Base-by-base conservation (phyloP, 1,140 invertebrate species). In the Drosophila santomea region DNA sequence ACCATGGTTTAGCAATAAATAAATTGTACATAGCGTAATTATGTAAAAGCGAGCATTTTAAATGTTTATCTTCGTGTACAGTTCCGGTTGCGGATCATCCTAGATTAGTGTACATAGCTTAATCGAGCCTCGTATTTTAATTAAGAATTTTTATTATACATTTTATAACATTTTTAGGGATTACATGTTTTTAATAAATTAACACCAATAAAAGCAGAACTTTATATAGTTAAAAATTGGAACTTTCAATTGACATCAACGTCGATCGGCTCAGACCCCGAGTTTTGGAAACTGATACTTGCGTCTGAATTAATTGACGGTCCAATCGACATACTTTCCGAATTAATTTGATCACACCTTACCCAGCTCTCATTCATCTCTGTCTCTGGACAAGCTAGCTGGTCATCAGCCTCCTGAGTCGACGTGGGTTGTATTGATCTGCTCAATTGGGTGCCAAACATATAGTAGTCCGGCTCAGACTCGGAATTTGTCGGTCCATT, bases 21-120 rank as follows among this genome's bases (percentile, higher is more conserved):
- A 63, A 39, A 66, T 59, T 66, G 54, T 75, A 73, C 66, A 73
- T 73, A 73, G 64, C 51, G 17, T 68, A 50, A 68, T 48, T 71
- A 71, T 71, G 64, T 68, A 68, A 50, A 58, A 43, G 20, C 64
- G 51, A 72, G 64, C 64, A 66, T 68, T 68, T 67, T 20, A 72
- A 72, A 72, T 72, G 67, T 71, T 64, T 41, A 36, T 20, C 64
- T 45, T 47, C 32, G 32, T 68, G 64, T 66, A 60, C 38, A 63
- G 60, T 60, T 62, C 60, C 55, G 55, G 55, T 20, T 62, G 54
- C 59, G 51, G 57, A 17, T 43, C 38, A 36, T 54, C 38, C 38
- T 66, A 63, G 47, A 20, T 4, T 12, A 25, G 39, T 43, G 69
- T 73, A 73, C 3, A 73, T 73, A 73, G 44, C 48, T 28, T 71